phyloP scores from a whole-genome alignment of 2,113 vertebrate species.

The Chunga burmeisteri region DNA sequence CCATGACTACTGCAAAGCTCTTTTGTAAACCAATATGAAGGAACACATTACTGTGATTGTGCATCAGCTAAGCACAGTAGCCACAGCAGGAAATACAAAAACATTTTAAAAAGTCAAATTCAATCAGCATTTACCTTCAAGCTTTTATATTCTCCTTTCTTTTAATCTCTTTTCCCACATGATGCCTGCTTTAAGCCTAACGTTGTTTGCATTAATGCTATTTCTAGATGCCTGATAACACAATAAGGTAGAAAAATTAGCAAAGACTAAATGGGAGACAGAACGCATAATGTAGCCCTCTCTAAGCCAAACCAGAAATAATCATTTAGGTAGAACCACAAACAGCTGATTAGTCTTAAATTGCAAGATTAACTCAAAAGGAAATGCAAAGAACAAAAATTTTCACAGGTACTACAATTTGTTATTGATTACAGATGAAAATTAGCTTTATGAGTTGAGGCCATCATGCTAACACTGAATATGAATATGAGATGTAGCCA shows the following conservation, averaged over 20 bases:
- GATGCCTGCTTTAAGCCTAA: neutral
- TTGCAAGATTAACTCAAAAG: neutral
- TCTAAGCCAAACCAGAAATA: neutral
- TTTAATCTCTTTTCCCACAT: constrained; percentile 29
- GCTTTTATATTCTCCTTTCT: constrained; percentile 15
- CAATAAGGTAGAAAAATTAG: constrained; percentile 5
- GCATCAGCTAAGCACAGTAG: constrained; percentile 39
- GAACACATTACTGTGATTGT: constrained; percentile 33
- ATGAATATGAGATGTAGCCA: neutral
- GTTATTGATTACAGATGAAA: neutral
- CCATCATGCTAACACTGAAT: neutral
- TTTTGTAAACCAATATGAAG: constrained; percentile 63
- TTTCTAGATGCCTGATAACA: constrained; percentile 10
- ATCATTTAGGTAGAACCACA: neutral
- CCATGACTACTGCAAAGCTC: constrained; percentile 54
- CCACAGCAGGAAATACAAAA: constrained; percentile 54
- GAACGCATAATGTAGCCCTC: neutral
- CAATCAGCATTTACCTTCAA: constrained; percentile 53
- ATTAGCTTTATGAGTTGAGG: neutral
- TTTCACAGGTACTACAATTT: neutral
- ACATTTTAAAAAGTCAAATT: constrained; percentile 62
- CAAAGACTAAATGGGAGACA: neutral
- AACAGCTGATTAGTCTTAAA: neutral
- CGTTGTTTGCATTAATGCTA: neutral
- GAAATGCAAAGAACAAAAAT: neutral